Conservation (phyloP, 2,888 invertebrate species). For the Stomorhina lunata region DNA sequence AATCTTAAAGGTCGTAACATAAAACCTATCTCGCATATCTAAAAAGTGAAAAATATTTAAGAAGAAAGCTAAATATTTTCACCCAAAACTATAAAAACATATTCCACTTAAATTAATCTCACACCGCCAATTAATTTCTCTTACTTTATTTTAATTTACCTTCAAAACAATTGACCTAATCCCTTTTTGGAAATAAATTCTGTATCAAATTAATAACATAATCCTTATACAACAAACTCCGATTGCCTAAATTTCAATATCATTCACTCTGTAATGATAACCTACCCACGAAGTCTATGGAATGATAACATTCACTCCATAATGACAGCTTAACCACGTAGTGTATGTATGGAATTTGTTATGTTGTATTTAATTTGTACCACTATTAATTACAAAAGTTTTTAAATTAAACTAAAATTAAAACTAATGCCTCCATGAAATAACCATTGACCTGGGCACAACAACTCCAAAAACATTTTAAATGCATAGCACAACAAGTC, state of each 20-base stretch:
- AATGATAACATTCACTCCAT: not conserved
- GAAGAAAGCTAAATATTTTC: too few relatives aligned
- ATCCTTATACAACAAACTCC: not conserved
- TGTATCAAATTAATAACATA: conserved; percentile 3
- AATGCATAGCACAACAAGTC: not conserved
- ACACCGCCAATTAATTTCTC: not conserved
- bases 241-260: not conserved
- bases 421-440: conserved; percentile 46
- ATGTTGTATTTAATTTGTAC: conserved; percentile 41
- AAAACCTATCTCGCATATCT: too few relatives aligned
- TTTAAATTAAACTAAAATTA: conserved; percentile 49
- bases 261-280: not conserved
- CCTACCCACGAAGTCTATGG: too few relatives aligned
- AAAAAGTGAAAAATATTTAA: too few relatives aligned
- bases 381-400: conserved; percentile 59
- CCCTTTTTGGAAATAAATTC: not conserved
- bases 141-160: not conserved
- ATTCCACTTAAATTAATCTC: not conserved
- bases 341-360: not conserved
- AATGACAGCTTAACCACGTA: too few relatives aligned
- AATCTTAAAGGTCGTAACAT: too few relatives aligned
- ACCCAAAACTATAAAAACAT: too few relatives aligned
- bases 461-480: too few relatives aligned
- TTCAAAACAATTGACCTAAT: not conserved
- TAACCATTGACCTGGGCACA: conserved; percentile 55